These are phyloP conservation scores for Sylvicola cinctus DNA, from an alignment of 2,888 invertebrate species.

Conservation along the genomic window DNA sequence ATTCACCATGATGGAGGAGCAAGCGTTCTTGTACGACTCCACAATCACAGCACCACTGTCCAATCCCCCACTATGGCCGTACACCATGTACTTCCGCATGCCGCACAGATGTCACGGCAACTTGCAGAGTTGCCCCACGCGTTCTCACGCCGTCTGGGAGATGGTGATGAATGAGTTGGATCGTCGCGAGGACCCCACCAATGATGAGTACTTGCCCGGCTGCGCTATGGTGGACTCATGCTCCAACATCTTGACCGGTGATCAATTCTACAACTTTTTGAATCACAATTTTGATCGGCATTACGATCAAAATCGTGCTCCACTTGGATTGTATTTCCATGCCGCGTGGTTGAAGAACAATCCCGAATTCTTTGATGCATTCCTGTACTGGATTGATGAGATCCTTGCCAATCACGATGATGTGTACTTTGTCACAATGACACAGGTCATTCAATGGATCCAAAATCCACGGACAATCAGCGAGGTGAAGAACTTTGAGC, in stretches of 20 bases:
- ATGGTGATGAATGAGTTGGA: constrained; percentile 91
- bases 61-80: constrained; percentile 90
- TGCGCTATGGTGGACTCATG: constrained; percentile 92
- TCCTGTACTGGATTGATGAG: constrained; percentile 86
- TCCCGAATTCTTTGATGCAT: constrained; percentile 78
- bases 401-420: constrained; percentile 66
- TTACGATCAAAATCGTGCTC: constrained; percentile 76
- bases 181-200: constrained; percentile 72
- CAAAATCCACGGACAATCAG: constrained; percentile 70
- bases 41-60: constrained; percentile 82
- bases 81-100: constrained; percentile 96
- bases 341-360: constrained; percentile 87
- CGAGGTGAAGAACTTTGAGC: constrained; percentile 80
- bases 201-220: constrained; percentile 75
- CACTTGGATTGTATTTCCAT: constrained; percentile 79
- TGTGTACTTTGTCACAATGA: constrained; percentile 88
- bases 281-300: constrained; percentile 87
- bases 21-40: constrained; percentile 86
- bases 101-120: constrained; percentile 87
- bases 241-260: constrained; percentile 76
- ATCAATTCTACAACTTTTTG: constrained; percentile 86
- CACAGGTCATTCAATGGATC: constrained; percentile 92
- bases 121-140: constrained; percentile 74
- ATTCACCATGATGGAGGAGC: constrained; percentile 94
- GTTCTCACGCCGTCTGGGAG: constrained; percentile 88